Percentiles rank a stretch among this genome's conserved stretches.
Conservation (phyloP, 1,140 invertebrate species). For the Hycleus phaleratus region DNA sequence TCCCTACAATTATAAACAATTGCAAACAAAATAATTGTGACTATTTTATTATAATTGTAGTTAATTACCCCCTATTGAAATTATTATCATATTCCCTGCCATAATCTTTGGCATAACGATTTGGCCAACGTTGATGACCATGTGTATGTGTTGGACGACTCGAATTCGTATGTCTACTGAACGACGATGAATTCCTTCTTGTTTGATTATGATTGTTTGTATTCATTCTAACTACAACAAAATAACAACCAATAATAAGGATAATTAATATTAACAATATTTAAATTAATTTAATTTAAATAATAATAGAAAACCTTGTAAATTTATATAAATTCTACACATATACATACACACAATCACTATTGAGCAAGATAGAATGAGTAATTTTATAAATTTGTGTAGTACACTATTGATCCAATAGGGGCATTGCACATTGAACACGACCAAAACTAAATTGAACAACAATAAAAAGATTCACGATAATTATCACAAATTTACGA, state of each 20-base stretch:
- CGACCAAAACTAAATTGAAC: too few species aligned
- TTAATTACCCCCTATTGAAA: constrained; percentile 38
- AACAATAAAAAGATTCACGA: too few species aligned
- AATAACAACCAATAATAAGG: constrained; percentile 12
- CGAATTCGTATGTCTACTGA: constrained; percentile 30
- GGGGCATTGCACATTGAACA: constrained; percentile 22
- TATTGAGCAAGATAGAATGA: constrained; percentile 34
- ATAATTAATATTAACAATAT: constrained; percentile 9
- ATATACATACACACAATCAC: constrained; percentile 19
- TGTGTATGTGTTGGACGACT: constrained; percentile 38
- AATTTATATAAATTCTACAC: neutral
- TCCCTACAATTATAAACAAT: constrained; percentile 28
- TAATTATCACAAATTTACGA: neutral
- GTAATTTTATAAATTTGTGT: constrained; percentile 27
- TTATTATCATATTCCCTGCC: constrained; percentile 37
- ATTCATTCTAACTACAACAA: constrained; percentile 8
- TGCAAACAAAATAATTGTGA: neutral
- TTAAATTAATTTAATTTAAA: too few species aligned
- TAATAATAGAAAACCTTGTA: constrained; percentile 27
- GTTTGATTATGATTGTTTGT: neutral
- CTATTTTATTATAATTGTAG: neutral
- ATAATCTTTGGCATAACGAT: constrained; percentile 39
- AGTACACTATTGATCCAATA: constrained; percentile 34
- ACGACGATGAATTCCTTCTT: too few species aligned
- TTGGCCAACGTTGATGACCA: constrained; percentile 38